phyloP scores from a whole-genome alignment of 1,140 invertebrate species.

The Delia radicum region DNA sequence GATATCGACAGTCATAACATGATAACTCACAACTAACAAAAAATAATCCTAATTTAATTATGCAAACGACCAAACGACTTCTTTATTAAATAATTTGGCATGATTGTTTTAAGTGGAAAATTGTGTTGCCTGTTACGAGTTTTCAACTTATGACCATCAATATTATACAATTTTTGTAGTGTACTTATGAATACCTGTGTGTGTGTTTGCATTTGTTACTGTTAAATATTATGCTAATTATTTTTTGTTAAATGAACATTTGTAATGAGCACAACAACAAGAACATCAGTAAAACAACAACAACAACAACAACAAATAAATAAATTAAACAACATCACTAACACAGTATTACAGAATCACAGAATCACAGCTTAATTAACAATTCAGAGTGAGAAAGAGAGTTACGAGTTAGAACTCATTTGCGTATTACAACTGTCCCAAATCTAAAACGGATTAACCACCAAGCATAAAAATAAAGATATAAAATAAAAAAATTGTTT shows the following conservation, averaged over 20 bases:
- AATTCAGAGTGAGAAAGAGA: neutral
- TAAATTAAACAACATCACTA: neutral
- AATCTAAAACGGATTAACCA: too few species aligned
- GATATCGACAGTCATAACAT: too few species aligned
- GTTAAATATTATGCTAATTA: conserved; percentile 5
- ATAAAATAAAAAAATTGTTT: neutral
- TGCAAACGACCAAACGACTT: too few species aligned
- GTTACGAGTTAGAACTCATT: too few species aligned
- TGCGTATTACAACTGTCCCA: too few species aligned
- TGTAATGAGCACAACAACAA: neutral
- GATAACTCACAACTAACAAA: too few species aligned
- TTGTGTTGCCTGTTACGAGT: too few species aligned
- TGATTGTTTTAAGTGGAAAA: too few species aligned
- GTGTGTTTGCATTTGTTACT: neutral
- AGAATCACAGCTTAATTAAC: conserved; percentile 1
- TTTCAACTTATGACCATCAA: too few species aligned
- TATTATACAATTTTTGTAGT: neutral
- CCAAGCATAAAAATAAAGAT: too few species aligned
- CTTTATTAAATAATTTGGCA: too few species aligned
- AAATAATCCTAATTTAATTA: too few species aligned
- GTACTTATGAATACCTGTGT: neutral
- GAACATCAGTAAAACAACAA: neutral
- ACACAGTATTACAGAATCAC: neutral
- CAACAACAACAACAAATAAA: neutral
- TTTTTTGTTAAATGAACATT: conserved; percentile 2